Evolutionary conservation across 2,797 vertebrate species (phyloP).

Genomic region (Cossypha dichroa): DNA sequence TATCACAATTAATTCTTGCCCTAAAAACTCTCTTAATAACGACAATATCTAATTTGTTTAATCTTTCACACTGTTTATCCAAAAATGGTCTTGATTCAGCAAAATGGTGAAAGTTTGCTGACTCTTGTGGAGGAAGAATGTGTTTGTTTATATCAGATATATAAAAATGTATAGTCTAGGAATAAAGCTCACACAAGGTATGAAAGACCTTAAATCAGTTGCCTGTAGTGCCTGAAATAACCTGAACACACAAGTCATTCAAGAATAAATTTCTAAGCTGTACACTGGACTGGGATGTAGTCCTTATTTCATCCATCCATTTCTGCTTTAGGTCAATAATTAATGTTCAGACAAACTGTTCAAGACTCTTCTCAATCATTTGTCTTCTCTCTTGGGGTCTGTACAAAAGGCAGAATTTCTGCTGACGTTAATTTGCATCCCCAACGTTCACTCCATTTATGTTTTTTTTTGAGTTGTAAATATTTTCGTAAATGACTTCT

Average conservation of each 20-base stretch:
- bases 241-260: background rate
- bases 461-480: background rate
- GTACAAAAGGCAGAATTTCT: background rate
- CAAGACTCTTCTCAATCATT: background rate
- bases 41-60: conserved; percentile 8
- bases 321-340: background rate
- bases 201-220: background rate
- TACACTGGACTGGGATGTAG: background rate
- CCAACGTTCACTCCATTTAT: background rate
- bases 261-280: background rate
- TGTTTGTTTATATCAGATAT: background rate
- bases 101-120: background rate
- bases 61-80: background rate
- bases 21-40: conserved; percentile 34
- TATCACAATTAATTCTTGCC: background rate
- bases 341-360: background rate
- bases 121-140: background rate
- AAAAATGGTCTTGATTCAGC: background rate
- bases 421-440: background rate
- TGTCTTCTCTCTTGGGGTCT: background rate
- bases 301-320: background rate
- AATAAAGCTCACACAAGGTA: background rate
- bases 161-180: background rate
- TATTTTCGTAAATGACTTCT: background rate
- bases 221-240: background rate